A percentile compares a stretch with the other conserved stretches of the same genome.
phyloP scores from a whole-genome alignment of 2,888 invertebrate genomes.

The Zygaena filipendulae region DNA sequence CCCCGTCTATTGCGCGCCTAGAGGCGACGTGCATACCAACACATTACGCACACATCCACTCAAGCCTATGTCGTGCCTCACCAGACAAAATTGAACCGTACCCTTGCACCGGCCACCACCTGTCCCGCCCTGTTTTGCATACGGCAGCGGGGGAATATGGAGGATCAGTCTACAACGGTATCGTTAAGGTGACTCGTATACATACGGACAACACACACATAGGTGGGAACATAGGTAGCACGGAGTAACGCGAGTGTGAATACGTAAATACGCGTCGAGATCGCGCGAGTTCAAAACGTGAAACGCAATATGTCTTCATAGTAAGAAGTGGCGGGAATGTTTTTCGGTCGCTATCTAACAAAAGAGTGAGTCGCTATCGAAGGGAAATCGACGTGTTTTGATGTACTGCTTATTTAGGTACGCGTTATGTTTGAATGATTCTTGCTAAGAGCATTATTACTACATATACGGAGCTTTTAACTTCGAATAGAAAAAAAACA shows the following conservation, averaged over 20 bases:
- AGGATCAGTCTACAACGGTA: conserved; percentile 38
- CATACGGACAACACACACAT: conserved; percentile 40
- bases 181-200: conserved; percentile 51
- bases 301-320: conserved; percentile 67
- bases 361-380: conserved; percentile 46
- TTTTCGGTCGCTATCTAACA: conserved; percentile 48
- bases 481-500: too few species aligned
- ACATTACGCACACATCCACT: conserved; percentile 51
- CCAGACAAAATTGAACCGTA: conserved; percentile 45
- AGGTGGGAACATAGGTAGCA: conserved; percentile 53
- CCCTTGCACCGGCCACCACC: conserved; percentile 51
- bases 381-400: conserved; percentile 47
- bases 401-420: too few species aligned
- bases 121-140: conserved; percentile 38
- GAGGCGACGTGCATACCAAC: conserved; percentile 67
- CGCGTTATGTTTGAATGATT: conserved; percentile 14
- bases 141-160: conserved; percentile 26
- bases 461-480: too few species aligned
- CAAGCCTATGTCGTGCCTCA: conserved; percentile 54
- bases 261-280: conserved; percentile 64
- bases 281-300: conserved; percentile 67
- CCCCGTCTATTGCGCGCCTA: conserved; percentile 66
- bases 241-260: conserved; percentile 66
- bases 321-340: conserved; percentile 50
- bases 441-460: too few species aligned